phyloP scores from a whole-genome alignment of 2,113 vertebrate genomes.

The Perca schrenkii region DNA sequence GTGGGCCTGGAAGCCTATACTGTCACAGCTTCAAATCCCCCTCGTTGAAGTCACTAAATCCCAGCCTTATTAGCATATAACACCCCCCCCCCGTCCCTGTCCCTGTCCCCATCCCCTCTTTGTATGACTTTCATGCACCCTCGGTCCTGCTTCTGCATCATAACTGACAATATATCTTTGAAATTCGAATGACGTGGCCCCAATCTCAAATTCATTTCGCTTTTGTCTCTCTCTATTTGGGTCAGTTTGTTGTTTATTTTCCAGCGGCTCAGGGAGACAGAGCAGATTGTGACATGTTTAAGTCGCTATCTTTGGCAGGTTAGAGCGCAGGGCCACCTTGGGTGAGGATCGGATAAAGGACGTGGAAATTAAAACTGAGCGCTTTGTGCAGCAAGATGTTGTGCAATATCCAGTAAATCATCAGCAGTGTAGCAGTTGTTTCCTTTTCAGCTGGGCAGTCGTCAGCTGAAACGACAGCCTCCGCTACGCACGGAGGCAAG shows the following conservation, averaged over 20 bases:
- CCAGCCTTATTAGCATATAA: conserved; percentile 67
- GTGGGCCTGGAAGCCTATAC: conserved; percentile 61
- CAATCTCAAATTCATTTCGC: conserved; percentile 67
- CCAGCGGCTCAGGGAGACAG: conserved; percentile 36
- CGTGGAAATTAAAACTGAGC: conserved; percentile 65
- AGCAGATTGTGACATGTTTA: conserved; percentile 65
- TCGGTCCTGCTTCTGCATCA: conserved; percentile 37
- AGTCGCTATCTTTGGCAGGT: conserved; percentile 67
- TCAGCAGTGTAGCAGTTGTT: conserved; percentile 28
- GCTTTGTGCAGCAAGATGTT: conserved; percentile 47
- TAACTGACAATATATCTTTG: conserved; percentile 71
- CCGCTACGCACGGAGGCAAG: conserved; percentile 24
- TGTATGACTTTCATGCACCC: conserved; percentile 63
- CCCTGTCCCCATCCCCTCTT: neutral
- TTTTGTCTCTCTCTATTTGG: conserved; percentile 72
- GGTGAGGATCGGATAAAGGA: conserved; percentile 61
- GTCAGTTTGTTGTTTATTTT: conserved; percentile 71
- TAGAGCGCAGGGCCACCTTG: conserved; percentile 47
- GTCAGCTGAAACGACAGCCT: conserved; percentile 24
- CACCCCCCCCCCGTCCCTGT: neutral
- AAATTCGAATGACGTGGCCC: conserved; percentile 71
- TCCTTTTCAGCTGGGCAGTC: neutral
- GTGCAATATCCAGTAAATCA: conserved; percentile 25
- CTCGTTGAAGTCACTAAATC: conserved; percentile 52
- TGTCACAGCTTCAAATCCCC: conserved; percentile 73